Percentiles rank a stretch among this genome's conserved stretches.
These are phyloP conservation scores for Tinea semifulvella DNA, from an alignment of 2,888 invertebrate species.

Conservation along the genomic window DNA sequence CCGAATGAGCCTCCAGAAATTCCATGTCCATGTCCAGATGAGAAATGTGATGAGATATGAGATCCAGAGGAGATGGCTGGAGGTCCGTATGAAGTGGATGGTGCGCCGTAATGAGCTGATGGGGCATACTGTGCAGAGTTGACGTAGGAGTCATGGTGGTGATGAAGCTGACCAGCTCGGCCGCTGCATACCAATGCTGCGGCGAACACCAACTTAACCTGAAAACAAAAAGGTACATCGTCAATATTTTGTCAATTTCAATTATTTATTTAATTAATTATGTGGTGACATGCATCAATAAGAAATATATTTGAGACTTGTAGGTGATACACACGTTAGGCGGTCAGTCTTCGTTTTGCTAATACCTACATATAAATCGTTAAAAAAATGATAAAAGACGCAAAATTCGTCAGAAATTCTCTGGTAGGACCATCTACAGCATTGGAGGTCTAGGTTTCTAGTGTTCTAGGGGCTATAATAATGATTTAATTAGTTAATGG, in stretches of 20 bases:
- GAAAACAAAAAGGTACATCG: conserved; percentile 30
- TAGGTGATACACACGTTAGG: no score
- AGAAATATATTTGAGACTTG: conserved; percentile 18
- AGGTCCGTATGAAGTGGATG: conserved; percentile 40
- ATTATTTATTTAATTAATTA: conserved; percentile 3
- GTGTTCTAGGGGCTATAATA: no score
- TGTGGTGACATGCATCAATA: not conserved
- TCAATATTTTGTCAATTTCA: conserved; percentile 12
- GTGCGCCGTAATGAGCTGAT: conserved; percentile 46
- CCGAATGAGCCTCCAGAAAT: not conserved
- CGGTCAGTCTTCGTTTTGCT: no score
- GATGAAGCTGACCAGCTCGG: conserved; percentile 38
- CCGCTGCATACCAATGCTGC: conserved; percentile 42
- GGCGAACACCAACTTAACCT: conserved; percentile 47
- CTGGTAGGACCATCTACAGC: no score
- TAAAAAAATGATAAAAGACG: no score
- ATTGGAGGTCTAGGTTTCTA: no score
- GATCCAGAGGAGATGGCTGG: conserved; percentile 25
- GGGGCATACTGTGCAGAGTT: conserved; percentile 42
- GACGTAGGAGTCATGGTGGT: conserved; percentile 40
- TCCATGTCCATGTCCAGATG: not conserved
- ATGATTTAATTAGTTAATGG: conserved; percentile 15
- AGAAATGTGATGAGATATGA: not conserved
- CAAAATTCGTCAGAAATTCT: no score
- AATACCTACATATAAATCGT: no score